Evolutionary conservation across 2,888 invertebrate species (phyloP).

Genomic region (Dasysyrphus albostriatus): DNA sequence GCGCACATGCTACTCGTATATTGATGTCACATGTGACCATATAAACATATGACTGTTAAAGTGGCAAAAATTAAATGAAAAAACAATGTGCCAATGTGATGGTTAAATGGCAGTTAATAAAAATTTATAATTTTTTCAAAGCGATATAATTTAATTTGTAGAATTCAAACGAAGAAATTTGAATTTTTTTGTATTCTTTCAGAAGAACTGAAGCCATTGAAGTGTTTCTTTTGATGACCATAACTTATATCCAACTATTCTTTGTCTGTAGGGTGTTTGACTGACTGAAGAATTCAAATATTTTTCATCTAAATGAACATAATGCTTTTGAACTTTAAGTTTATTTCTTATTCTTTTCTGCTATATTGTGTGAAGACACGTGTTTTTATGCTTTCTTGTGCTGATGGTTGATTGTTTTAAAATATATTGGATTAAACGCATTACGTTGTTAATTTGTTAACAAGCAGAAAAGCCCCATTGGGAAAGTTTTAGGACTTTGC

Average conservation of each 20-base stretch:
- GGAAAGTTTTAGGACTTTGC: too few relatives aligned
- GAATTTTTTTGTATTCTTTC: not conserved
- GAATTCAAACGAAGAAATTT: constrained; percentile 1
- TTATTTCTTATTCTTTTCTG: not conserved
- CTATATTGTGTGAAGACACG: not conserved
- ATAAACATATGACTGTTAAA: not conserved
- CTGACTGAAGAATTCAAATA: constrained; percentile 7
- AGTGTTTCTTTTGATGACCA: constrained; percentile 10
- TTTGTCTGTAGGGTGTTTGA: constrained; percentile 11
- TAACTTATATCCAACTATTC: not conserved
- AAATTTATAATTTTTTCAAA: constrained; percentile 1
- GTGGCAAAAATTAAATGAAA: constrained; percentile 11
- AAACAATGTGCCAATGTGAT: constrained; percentile 4
- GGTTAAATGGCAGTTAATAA: not conserved
- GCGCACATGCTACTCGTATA: not conserved
- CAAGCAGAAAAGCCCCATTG: not conserved
- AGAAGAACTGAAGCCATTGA: constrained; percentile 16
- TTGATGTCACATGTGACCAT: constrained; percentile 4
- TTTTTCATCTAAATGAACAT: not conserved
- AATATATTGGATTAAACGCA: not conserved
- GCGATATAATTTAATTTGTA: constrained; percentile 38
- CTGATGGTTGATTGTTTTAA: constrained; percentile 5
- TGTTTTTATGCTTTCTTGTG: not conserved
- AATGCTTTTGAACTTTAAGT: not conserved
- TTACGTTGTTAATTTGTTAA: not conserved